These are phyloP conservation scores for Lithophane ornitopus DNA, from an alignment of 2,888 invertebrate genomes.

Conservation along the genomic window DNA sequence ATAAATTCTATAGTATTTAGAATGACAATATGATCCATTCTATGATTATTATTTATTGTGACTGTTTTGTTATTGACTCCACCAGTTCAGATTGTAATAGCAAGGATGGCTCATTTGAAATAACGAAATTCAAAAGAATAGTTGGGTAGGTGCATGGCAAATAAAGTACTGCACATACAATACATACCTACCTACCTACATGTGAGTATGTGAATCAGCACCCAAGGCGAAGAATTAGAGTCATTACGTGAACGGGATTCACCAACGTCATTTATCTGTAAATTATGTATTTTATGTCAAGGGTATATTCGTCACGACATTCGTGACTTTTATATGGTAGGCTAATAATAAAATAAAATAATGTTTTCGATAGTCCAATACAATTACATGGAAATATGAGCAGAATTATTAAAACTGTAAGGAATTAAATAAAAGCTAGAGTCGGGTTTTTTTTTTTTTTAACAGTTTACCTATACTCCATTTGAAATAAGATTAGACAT, in stretches of 20 bases:
- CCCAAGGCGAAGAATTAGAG: not conserved
- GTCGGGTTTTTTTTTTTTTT: not conserved
- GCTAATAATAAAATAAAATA: not conserved
- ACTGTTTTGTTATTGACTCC: not conserved
- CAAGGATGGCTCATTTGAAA: not conserved
- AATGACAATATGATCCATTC: too few species aligned
- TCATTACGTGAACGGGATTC: slow-evolving; percentile 22
- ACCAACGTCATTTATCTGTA: not conserved
- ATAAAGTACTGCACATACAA: not conserved
- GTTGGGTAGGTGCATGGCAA: too few species aligned
- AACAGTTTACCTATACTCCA: not conserved
- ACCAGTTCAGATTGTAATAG: not conserved
- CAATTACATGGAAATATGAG: not conserved
- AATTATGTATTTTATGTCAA: slow-evolving; percentile 38
- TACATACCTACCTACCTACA: not conserved
- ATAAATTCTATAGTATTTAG: not conserved
- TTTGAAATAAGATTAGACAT: too few species aligned
- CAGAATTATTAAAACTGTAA: not conserved
- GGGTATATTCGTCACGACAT: slow-evolving; percentile 5
- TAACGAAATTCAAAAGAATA: not conserved
- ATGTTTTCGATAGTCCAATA: not conserved
- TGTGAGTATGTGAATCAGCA: slow-evolving; percentile 13
- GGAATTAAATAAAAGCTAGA: too few species aligned
- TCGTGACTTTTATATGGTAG: slow-evolving; percentile 1
- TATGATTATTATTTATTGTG: not conserved